Base-by-base conservation (phyloP, 2,888 invertebrate species). In the Scaptomyza flava region DNA sequence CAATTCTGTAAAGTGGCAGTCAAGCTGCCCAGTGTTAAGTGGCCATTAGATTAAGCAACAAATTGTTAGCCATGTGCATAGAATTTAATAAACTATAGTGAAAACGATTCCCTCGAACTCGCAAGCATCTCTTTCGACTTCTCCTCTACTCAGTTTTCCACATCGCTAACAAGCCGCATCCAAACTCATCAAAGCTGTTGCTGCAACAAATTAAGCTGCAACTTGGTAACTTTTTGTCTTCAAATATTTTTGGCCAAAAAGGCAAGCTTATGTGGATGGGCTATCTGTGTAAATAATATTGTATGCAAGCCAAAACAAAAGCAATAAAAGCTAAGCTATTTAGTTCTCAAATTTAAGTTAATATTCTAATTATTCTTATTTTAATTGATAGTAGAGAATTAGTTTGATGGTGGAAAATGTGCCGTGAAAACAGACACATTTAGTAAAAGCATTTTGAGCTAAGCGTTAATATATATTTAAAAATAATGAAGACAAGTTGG, bases 41-140 rank as follows among this genome's bases (percentile, higher is more conserved):
- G 57, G 66, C 67, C 54, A 59, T 56, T 74, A 72, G 77, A 58
- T 72, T 74, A 72, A 67, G 72, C 54, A 45, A 34, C 62, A 48
- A 41, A 41, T 41, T 54, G 58, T 71, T 51, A 70, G 71, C 67
- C 47, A 47, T 68, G 67, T 66, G 67, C 59, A 53, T 74, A 73
- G 78, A 62, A 76, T 68, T 76, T 63, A 78, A 83, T 79, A 79
- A 82, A 79, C 65, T 65, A 66, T 61, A 70, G 33, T 72, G 72
- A 61, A 68, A 60, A 51, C 59, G 45, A 68, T 66, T 68, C 43
- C 42, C 48, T 38, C 14, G 14, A 30, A 62, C 48, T 27, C 38
- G 14, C 33, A 42, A 36, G 34, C 50, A 20, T 36, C 23, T 7
- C 9, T 34, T 47, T 48, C 27, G 20, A 47, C 45, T 23, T 3